Base-by-base conservation (phyloP, 1,140 invertebrate genomes). In the Ptiloglossa arizonensis region DNA sequence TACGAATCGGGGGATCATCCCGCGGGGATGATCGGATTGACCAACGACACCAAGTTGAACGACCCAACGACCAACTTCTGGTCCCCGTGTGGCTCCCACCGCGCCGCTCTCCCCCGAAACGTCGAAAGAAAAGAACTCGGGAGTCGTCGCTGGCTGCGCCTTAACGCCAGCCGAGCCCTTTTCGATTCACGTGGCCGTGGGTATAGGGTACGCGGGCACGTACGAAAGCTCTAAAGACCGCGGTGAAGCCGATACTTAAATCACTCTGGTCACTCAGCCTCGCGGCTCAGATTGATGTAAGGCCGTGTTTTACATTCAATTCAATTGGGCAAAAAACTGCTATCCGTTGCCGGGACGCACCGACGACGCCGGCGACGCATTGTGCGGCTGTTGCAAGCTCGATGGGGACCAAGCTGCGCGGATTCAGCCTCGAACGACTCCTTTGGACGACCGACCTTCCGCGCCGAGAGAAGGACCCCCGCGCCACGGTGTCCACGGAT, bases 271-370 rank as follows among this genome's bases (percentile, higher is more conserved):
- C 91, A 91, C 89, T 91, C 90, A 91, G 90, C 80, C 88, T 90
- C 88, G 89, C 89, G 87, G 89, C 88, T 91, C 87, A 90, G 90
- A 92, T 92, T 92, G 91, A 92, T 92, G 90, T 91, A 92, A 91
- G 87, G 90, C 91, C 90, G 87, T 92, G 91, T 92, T 92, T 92
- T 92, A 92, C 91, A 92, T 92, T 91, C 90, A 91, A 91, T 91
- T 91, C 90, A 91, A 91, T 91, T 91, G 90, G 88, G 87, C 89
- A 91, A 91, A 91, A 91, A 91, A 91, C 89, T 90, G 86, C 90
- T 89, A 88, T 90, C 86, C 88, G 87, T 83, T 89, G 82, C 69
- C 82, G 76, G 69, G 81, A 82, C 78, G 75, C 67, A 44, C 32
- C 76, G 62, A 73, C 54, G 62, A 73, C 54, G 62, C 19, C 70